Conservation (phyloP, 2,113 vertebrate species). For the Gallinago media region DNA sequence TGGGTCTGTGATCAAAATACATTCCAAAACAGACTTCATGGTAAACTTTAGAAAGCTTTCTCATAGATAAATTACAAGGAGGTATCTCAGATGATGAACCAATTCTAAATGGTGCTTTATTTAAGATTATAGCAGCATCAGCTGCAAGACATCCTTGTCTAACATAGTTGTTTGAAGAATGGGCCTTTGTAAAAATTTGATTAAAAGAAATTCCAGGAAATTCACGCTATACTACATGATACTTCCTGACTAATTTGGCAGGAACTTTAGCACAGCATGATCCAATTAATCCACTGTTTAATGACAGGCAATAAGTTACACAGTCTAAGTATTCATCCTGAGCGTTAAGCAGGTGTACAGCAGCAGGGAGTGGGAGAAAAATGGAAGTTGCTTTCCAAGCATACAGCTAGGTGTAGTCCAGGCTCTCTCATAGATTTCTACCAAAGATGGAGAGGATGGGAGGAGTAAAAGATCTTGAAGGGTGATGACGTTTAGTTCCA, state of each 20-base stretch:
- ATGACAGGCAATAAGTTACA: neutral
- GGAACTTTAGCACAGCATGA: neutral
- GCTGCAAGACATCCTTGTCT: neutral
- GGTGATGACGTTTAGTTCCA: neutral
- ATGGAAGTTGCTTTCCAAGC: neutral
- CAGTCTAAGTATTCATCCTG: neutral
- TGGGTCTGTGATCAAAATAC: neutral
- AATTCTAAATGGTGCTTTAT: neutral
- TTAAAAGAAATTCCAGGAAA: neutral
- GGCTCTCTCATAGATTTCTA: neutral
- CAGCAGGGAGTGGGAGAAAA: neutral
- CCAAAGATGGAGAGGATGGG: neutral
- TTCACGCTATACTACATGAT: neutral
- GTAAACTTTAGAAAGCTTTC: neutral
- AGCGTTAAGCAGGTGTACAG: neutral
- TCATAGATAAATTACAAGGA: neutral
- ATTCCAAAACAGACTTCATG: neutral
- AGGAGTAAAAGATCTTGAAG: neutral
- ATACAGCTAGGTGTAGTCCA: neutral
- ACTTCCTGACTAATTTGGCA: neutral
- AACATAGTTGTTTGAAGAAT: neutral
- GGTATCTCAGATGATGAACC: neutral
- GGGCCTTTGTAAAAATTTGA: neutral
- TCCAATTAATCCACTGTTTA: neutral
- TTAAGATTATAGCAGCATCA: neutral